These are phyloP conservation scores for Idris sp. DNA, from an alignment of 1,140 invertebrate species.

Conservation along the genomic window DNA sequence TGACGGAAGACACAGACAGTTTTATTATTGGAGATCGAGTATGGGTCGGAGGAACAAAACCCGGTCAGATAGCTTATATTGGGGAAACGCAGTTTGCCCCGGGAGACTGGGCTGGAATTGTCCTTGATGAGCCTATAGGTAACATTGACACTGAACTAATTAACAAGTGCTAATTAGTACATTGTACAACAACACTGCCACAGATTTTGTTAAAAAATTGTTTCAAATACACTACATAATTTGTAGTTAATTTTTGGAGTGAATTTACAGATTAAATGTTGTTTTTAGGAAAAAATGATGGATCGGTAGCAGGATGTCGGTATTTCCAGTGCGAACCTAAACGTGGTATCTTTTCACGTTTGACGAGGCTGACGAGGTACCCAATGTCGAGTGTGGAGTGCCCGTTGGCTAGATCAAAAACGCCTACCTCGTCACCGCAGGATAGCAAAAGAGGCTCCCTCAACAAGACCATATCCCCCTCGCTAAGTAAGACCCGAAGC, in stretches of 20 bases:
- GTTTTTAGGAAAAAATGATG: slow-evolving; percentile 94
- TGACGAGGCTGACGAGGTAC: slow-evolving; percentile 89
- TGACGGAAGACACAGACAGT: slow-evolving; percentile 94
- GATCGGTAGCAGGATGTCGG: slow-evolving; percentile 92
- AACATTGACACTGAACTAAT: too few species aligned
- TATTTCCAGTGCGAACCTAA: slow-evolving; percentile 97
- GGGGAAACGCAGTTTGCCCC: slow-evolving; percentile 98
- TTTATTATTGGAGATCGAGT: slow-evolving; percentile 97
- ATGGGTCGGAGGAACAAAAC: slow-evolving; percentile 97
- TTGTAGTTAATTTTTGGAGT: too few species aligned
- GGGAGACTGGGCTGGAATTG: slow-evolving; percentile 98
- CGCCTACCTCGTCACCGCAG: slow-evolving; percentile 74
- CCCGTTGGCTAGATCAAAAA: slow-evolving; percentile 63
- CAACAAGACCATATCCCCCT: slow-evolving; percentile 72
- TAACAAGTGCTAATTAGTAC: too few species aligned
- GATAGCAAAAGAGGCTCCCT: slow-evolving; percentile 64
- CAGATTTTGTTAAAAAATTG: too few species aligned
- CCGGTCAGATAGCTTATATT: slow-evolving; percentile 96
- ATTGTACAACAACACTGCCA: too few species aligned
- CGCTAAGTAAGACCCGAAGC: slow-evolving; percentile 74
- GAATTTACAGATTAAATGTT: slow-evolving; percentile 38
- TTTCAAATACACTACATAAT: too few species aligned
- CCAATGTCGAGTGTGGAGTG: slow-evolving; percentile 77
- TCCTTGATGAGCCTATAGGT: slow-evolving; percentile 95
- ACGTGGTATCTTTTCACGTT: slow-evolving; percentile 94